phyloP scores from a whole-genome alignment of 2,113 vertebrate genomes.

The Pungitius pungitius region DNA sequence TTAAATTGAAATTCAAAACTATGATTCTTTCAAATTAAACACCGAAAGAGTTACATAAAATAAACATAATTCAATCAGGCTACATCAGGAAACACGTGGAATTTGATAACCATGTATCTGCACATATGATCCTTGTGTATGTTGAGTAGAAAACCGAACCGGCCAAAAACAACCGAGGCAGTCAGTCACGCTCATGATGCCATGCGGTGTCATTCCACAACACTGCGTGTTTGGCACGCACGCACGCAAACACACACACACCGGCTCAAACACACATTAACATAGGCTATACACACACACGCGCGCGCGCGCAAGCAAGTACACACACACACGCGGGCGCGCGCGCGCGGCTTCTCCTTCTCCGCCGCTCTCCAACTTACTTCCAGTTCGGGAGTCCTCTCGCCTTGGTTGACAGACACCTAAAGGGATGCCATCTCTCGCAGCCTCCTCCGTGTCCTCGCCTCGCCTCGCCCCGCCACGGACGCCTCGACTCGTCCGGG shows the following conservation, averaged over 20 bases:
- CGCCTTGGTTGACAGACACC: slow-evolving; percentile 86
- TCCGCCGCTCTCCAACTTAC: slow-evolving; percentile 83
- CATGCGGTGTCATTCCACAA: slow-evolving; percentile 71
- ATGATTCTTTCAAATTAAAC: not conserved
- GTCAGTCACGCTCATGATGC: slow-evolving; percentile 52
- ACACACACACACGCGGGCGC: slow-evolving; percentile 9
- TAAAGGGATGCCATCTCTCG: slow-evolving; percentile 66
- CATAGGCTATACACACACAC: slow-evolving; percentile 15
- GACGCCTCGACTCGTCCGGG: slow-evolving; percentile 31
- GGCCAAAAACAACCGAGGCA: slow-evolving; percentile 38
- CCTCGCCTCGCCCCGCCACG: slow-evolving; percentile 13
- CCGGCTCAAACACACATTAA: slow-evolving; percentile 19
- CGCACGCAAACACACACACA: slow-evolving; percentile 21
- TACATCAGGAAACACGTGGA: not conserved
- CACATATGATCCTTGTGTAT: not conserved
- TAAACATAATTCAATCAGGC: not conserved
- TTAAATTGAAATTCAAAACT: not conserved
- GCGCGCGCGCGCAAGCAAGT: slow-evolving; percentile 29
- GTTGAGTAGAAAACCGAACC: slow-evolving; percentile 2
- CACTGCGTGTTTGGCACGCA: slow-evolving; percentile 59
- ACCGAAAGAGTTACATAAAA: not conserved
- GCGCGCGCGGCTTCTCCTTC: slow-evolving; percentile 58
- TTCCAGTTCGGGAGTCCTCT: slow-evolving; percentile 85
- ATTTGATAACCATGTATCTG: not conserved
- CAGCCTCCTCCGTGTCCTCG: slow-evolving; percentile 45